Percentiles rank a stretch among this genome's conserved stretches.
phyloP scores from a whole-genome alignment of 2,113 vertebrate genomes.

The Oceanodroma tethys region DNA sequence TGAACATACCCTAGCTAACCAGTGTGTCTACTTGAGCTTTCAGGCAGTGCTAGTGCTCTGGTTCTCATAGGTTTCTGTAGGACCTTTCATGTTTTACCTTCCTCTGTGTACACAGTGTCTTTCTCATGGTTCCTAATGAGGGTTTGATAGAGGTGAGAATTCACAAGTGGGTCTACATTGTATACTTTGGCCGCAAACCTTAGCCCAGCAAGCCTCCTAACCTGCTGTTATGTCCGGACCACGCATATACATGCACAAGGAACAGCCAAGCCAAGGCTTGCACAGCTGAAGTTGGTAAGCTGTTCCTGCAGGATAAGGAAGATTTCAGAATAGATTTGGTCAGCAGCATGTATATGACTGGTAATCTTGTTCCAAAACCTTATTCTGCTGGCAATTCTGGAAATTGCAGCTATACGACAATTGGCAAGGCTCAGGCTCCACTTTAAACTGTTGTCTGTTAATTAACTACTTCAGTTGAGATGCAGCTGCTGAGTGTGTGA shows the following conservation, averaged over 20 bases:
- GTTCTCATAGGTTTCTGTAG: not conserved
- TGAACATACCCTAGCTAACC: not conserved
- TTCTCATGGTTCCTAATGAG: not conserved
- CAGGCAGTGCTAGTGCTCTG: not conserved
- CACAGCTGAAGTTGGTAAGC: not conserved
- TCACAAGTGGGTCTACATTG: not conserved
- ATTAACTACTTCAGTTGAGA: not conserved
- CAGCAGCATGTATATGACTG: not conserved
- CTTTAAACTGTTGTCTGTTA: not conserved
- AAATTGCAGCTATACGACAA: not conserved
- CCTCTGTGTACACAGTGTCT: not conserved
- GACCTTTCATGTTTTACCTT: not conserved
- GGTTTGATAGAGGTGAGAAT: not conserved
- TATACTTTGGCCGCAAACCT: not conserved
- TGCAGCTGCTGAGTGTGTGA: not conserved
- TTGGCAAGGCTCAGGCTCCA: not conserved
- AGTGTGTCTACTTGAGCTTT: not conserved
- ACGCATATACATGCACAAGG: rapidly evolving
- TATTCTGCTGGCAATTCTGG: not conserved
- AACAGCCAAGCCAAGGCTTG: not conserved
- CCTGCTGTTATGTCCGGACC: not conserved
- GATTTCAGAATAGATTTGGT: not conserved
- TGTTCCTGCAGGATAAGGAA: not conserved
- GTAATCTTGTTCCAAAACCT: not conserved
- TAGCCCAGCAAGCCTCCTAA: not conserved